Evolutionary conservation across 2,797 vertebrate species (phyloP).

Genomic region (Cynodonichthys magdalenae): DNA sequence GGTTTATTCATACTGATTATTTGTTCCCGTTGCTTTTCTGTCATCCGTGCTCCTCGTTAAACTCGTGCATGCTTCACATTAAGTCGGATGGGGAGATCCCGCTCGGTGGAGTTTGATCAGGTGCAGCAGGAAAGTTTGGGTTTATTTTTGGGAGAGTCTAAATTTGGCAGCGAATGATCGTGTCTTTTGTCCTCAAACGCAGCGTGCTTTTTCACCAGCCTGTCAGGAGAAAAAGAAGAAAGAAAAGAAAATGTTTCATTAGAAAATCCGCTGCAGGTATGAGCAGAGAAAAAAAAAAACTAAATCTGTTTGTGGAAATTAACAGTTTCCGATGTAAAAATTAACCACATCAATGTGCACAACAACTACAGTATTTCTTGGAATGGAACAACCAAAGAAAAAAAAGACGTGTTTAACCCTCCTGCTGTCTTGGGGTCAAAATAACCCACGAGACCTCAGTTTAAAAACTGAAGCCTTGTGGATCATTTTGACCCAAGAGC

Average conservation of each 20-base stretch:
- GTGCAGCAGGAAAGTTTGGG: constrained; percentile 87
- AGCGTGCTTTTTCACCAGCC: constrained; percentile 87
- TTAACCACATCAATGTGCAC: too few relatives aligned
- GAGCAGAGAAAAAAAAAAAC: too few relatives aligned
- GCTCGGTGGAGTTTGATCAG: constrained; percentile 57
- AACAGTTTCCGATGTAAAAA: too few relatives aligned
- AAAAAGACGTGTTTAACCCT: too few relatives aligned
- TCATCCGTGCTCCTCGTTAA: constrained; percentile 6
- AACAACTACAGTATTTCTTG: too few relatives aligned
- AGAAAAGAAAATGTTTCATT: background rate
- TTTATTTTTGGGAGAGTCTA: constrained; percentile 82
- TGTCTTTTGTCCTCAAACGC: constrained; percentile 72
- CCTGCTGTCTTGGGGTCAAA: too few relatives aligned
- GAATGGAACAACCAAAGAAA: too few relatives aligned
- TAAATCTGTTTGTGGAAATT: too few relatives aligned
- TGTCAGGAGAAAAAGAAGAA: constrained; percentile 51
- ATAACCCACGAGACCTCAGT: too few relatives aligned
- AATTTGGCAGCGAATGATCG: constrained; percentile 79
- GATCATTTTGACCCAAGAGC: too few relatives aligned
- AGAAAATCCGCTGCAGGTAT: too few relatives aligned
- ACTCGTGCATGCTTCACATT: constrained; percentile 9
- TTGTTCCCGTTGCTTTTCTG: constrained; percentile 33
- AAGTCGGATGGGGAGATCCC: constrained; percentile 23
- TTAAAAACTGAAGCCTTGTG: too few relatives aligned
- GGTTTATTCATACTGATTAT: background rate